Evolutionary conservation across 2,888 invertebrate species (phyloP), one percentile per base, ranked within the genome.

Genomic region (Agrochola circellaris): DNA sequence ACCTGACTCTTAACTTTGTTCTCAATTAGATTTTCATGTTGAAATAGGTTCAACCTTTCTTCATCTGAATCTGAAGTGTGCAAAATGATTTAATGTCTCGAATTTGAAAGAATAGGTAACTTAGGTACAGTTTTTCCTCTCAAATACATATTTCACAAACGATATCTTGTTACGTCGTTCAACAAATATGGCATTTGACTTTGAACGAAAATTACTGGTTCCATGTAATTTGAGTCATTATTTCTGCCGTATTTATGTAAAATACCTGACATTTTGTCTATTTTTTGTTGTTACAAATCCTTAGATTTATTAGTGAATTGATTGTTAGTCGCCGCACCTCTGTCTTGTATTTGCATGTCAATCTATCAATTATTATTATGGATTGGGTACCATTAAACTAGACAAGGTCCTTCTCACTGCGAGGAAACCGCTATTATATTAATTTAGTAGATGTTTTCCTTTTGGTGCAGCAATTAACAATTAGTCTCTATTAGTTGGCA

Each of bases 251-350:
- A 78, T 85, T 81, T 87, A 83, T 87, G 79, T 74, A 82, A 86
- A 87, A 82, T 71, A 67, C 48, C 79, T 79, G 75, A 81, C 67
- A 82, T 86, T 81, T 79, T 78, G 74, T 48, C 30, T 64, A 64
- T 75, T 82, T 87, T 81, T 79, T 76, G 67, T 77, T 77, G 66
- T 86, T 79, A 66, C 62, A 79, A 87, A 87, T 83, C 72, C 70
- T 62, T 51, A 79, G 81, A 87, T 85, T 85, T 82, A 87, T 87
- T 82, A 70, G 38, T 38, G 75, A 78, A 73, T 79, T 81, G 79
- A 87, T 85, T 83, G 83, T 76, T 73, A 42, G 77, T 34, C 64
- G 61, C 77, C 77, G 30, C 84, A 68, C 77, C 82, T 78, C 45
- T 2, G 17, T 73, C n/a, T 23, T 67, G 48, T 66, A 76, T 84